phyloP scores from a whole-genome alignment of 2,113 vertebrate genomes.

The Tyrannus savana region DNA sequence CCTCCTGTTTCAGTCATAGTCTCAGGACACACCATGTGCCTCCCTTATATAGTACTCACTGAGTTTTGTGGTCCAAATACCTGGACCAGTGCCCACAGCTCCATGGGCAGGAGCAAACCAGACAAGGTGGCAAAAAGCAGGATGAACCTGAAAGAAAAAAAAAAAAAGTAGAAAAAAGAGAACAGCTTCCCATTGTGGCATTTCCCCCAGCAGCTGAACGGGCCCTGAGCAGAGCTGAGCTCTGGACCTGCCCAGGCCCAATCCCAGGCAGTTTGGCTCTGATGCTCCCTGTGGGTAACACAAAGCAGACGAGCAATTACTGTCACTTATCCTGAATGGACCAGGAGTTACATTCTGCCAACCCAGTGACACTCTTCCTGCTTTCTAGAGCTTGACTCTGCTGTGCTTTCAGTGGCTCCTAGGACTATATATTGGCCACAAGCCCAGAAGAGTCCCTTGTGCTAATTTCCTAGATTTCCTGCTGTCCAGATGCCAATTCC shows the following conservation, averaged over 20 bases:
- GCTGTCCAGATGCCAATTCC: slow-evolving; percentile 46
- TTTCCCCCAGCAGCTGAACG: not conserved
- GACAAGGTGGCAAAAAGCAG: not conserved
- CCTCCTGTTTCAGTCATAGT: not conserved
- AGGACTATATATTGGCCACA: slow-evolving; percentile 28
- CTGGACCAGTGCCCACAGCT: not conserved
- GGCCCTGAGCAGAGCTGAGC: not conserved
- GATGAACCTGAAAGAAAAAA: not conserved
- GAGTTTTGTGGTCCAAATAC: not conserved
- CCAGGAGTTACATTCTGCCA: not conserved
- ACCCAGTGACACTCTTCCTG: not conserved
- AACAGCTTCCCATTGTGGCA: not conserved
- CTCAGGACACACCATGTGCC: rapidly evolving
- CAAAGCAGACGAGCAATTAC: not conserved
- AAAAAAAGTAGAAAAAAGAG: not conserved
- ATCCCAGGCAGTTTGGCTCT: not conserved
- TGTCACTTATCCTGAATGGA: not conserved
- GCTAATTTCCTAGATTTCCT: slow-evolving; percentile 62
- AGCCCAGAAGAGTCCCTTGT: slow-evolving; percentile 42
- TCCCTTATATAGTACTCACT: not conserved
- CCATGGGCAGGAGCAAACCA: not conserved
- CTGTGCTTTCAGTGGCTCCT: slow-evolving; percentile 27
- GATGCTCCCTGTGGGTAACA: not conserved
- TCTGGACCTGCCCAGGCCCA: not conserved
- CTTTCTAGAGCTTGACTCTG: slow-evolving; percentile 22